Base-by-base conservation (phyloP, 2,888 invertebrate genomes). In the Scaptomyza reducta region DNA sequence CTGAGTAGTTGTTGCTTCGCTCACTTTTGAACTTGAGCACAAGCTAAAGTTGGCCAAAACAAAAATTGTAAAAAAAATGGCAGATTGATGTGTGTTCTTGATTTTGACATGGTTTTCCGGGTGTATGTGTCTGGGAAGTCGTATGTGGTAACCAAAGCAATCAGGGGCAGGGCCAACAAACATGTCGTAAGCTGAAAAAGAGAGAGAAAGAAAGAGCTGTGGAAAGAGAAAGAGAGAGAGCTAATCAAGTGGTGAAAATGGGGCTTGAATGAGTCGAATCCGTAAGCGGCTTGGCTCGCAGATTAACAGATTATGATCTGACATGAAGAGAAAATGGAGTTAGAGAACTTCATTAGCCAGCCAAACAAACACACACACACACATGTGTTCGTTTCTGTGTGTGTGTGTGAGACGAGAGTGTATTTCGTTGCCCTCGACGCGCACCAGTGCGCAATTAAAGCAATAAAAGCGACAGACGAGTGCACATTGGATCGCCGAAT, bases 281-380 rank as follows among this genome's bases (percentile, higher is more conserved):
- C 33, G 22, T 66, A 75, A 82, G 75, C 63, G 67, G 70, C 65
- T 77, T 69, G 77, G 57, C 58, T 70, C 69, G 62, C 67, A 79
- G 88, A 84, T 84, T 84, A 88, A 84, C 74, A 87, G 83, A 87
- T 84, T 84, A 84, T 88, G 87, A 88, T 84, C 81, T 66, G 88
- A 77, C 77, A 87, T 79, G 74, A 50, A 64, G 45, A 70, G 73
- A 58, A 72, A 75, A 76, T 68, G 72, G 71, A 70, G 84, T 88
- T 87, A 60, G 63, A 79, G 80, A 83, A 79, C 88, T 88, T 88
- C 87, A 84, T 84, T 84, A 84, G 84, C 80, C 88, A 79, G 79
- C 75, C 74, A 18, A 33, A 33, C n/a, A 40, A 84, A 77, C 18
- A 33, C n/a, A 77, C 33, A 22, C 18, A 40, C 87, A 77, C 33